A percentile compares a stretch with the other conserved stretches of the same genome.
phyloP scores from a whole-genome alignment of 2,113 vertebrate species.

The Emydocephalus ijimae region DNA sequence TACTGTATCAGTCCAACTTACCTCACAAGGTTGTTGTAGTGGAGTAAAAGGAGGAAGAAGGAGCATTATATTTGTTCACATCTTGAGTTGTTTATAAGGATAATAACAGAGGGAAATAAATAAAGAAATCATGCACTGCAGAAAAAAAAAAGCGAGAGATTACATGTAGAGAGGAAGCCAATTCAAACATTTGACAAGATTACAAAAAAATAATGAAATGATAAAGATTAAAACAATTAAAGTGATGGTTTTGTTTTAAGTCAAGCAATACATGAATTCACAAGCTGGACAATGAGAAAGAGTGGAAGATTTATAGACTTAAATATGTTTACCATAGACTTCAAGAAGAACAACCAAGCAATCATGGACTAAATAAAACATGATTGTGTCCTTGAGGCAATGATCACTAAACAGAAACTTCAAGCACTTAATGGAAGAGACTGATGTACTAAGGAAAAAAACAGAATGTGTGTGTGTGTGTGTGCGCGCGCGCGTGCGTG shows the following conservation, averaged over 20 bases:
- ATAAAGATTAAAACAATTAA: background rate
- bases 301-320: background rate
- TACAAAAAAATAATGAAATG: background rate
- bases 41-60: too few relatives aligned
- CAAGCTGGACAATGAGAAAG: background rate
- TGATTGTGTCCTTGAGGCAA: background rate
- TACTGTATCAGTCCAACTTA: too few relatives aligned
- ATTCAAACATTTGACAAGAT: background rate
- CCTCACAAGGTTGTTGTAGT: too few relatives aligned
- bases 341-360: background rate
- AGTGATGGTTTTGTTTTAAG: background rate
- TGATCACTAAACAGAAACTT: background rate
- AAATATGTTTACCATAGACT: background rate
- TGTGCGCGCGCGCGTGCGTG: too few relatives aligned
- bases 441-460: too few relatives aligned
- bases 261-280: background rate
- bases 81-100: too few relatives aligned
- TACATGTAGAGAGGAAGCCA: background rate
- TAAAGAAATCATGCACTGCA: background rate
- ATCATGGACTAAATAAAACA: background rate
- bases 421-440: background rate
- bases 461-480: too few relatives aligned
- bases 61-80: too few relatives aligned
- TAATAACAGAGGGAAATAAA: too few relatives aligned
- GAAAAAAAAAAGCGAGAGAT: background rate